Evolutionary conservation across 2,888 invertebrate genomes (phyloP), one percentile per base, ranked within the genome.

Genomic region (Megastigmus dorsalis): DNA sequence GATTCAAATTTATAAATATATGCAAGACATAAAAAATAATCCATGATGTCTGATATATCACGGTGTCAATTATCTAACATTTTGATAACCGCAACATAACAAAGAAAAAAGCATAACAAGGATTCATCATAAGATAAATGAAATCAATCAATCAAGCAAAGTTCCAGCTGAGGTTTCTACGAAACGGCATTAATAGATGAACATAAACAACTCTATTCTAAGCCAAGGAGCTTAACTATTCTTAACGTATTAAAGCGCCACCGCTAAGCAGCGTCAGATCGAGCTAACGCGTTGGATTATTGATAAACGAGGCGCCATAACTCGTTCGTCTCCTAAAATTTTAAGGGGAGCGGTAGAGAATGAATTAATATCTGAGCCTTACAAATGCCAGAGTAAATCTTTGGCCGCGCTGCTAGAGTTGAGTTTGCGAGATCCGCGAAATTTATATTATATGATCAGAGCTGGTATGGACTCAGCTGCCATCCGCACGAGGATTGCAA

Each of bases 381-480:
- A 83, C 82, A 86, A 86, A 87, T 86, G 41, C 59, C 80, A 79
- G 33, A 84, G 85, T 87, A 85, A 87, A 86, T 85, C 85, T 85
- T 84, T 50, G 20, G 23, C 13, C 26, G 13, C 13, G 30, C n/a
- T n/a, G 6, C n/a, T 15, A n/a, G n/a, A n/a, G n/a, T n/a, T n/a
- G 28, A 52, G 18, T n/a, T n/a, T 23, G 15, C 36, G 36, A 41
- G 54, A 60, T 50, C 15, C 60, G 36, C 36, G 43, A 66, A 60
- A 59, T 73, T 73, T 54, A 54, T 67, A 67, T 73, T 73, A 67
- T 66, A 60, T 20, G 50, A n/a, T n/a, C n/a, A n/a, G n/a, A 50
- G 55, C 55, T 18, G 33, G 6, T 13, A 78, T n/a, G 80, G 82
- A 80, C 85, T 81, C 86, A 84, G 84, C 85, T 85, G 85, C 82